Evolutionary conservation across 2,797 vertebrate species (phyloP), one percentile per base, ranked within the genome.

Genomic region (Ctenopoma multispine): DNA sequence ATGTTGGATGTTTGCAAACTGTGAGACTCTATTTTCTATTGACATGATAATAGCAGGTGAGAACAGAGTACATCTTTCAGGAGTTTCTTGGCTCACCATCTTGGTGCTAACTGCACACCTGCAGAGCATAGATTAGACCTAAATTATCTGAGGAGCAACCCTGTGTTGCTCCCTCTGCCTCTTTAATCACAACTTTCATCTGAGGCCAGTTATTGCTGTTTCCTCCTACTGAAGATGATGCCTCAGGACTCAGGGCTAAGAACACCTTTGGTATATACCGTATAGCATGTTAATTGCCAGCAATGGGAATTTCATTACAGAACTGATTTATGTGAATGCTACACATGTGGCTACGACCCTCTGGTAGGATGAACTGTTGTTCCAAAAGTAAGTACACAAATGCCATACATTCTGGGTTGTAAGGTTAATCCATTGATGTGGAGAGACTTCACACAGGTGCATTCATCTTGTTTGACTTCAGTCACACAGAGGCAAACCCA

Each of bases 51-150:
- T 44, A 21, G 50, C 0, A 7, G 20, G 34, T 61, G 77, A 80
- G 72, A n/a, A 51, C 56, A 49, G 74, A 89, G 87, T 87, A 87
- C 89, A 90, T 92, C 82, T 90, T 80, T 79, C 73, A 14, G 20
- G 68, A 76, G 66, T 71, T 77, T 69, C 78, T 71, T 77, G 83
- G 71, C 75, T 85, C 81, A 81, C 78, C 79, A 80, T 84, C 77
- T 69, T 48, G 80, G 57, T 72, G 69, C 77, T 81, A 82, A 81
- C 79, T 77, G 84, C 85, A 81, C 77, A 91, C 90, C 91, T 92
- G 91, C 90, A 87, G 56, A 88, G 83, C 81, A 72, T 79, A 89
- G 91, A 92, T 93, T 93, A 93, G 84, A 89, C 48, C 67, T 83
- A 86, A 87, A 91, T 90, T 90, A 89, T 90, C 85, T 67, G 80